Percentiles rank a stretch among this genome's conserved stretches.
phyloP scores from a whole-genome alignment of 2,113 vertebrate genomes.

The Isurus oxyrinchus region DNA sequence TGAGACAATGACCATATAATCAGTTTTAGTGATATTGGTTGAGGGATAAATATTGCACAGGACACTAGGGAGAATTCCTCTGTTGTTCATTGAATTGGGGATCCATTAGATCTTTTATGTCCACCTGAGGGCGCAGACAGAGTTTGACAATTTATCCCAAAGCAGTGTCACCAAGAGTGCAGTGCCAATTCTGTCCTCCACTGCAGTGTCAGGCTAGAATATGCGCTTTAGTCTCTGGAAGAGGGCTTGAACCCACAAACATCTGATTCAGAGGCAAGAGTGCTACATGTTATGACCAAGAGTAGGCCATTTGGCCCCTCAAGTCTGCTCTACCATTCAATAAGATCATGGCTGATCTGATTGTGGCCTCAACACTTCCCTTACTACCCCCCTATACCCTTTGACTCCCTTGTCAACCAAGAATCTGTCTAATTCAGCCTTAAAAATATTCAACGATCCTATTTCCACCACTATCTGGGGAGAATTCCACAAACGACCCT shows the following conservation, averaged over 20 bases:
- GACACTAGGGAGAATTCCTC: background rate
- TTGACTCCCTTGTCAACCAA: no score
- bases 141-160: background rate
- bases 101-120: no score
- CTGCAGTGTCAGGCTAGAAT: background rate
- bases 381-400: no score
- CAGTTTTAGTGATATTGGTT: background rate
- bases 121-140: background rate
- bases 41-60: background rate
- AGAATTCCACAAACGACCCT: no score
- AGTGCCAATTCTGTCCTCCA: background rate
- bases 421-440: no score
- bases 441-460: no score
- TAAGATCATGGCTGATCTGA: no score
- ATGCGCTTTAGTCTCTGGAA: background rate
- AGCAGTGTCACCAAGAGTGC: background rate
- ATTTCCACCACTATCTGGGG: no score
- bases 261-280: background rate
- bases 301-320: no score
- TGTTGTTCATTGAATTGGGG: background rate
- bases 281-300: background rate
- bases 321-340: no score
- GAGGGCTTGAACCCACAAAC: background rate
- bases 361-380: no score
- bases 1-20: background rate